Conservation (phyloP, 2,888 invertebrate genomes). For the Octodonta nipae region DNA sequence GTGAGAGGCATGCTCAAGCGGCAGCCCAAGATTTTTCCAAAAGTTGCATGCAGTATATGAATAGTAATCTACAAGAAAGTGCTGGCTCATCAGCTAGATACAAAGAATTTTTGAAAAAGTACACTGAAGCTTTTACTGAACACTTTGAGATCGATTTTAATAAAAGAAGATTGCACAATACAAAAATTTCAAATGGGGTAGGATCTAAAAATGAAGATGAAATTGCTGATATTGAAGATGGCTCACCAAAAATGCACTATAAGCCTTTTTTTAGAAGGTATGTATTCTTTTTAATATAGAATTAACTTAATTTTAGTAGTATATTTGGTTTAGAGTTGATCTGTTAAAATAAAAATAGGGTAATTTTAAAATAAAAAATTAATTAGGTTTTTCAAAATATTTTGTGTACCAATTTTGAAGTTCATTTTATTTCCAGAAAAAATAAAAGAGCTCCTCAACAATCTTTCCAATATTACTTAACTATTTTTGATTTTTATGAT, state of each 20-base stretch:
- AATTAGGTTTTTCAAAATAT: too few relatives aligned
- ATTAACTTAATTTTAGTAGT: too few relatives aligned
- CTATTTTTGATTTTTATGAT: too few relatives aligned
- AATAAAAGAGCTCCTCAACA: too few relatives aligned
- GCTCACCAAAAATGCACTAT: constrained; percentile 66
- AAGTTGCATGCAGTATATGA: constrained; percentile 67
- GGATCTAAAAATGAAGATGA: constrained; percentile 36
- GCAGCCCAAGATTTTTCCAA: constrained; percentile 81
- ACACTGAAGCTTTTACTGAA: constrained; percentile 70
- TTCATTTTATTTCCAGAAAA: too few relatives aligned
- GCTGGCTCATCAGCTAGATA: constrained; percentile 55
- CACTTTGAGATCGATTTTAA: constrained; percentile 72
- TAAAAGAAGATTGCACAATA: constrained; percentile 39
- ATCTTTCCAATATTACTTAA: too few relatives aligned
- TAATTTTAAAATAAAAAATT: too few relatives aligned
- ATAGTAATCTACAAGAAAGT: constrained; percentile 48
- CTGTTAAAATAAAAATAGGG: too few relatives aligned
- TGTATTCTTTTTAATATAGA: too few relatives aligned
- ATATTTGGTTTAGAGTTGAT: too few relatives aligned
- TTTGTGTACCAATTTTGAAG: too few relatives aligned
- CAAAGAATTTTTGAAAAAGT: constrained; percentile 67
- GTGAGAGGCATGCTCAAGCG: constrained; percentile 72
- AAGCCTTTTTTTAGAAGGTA: constrained; percentile 70
- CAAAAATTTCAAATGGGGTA: constrained; percentile 33
- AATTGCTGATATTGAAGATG: constrained; percentile 60